Base-by-base conservation (phyloP, 2,113 vertebrate genomes). In the Rhinogobius similis region DNA sequence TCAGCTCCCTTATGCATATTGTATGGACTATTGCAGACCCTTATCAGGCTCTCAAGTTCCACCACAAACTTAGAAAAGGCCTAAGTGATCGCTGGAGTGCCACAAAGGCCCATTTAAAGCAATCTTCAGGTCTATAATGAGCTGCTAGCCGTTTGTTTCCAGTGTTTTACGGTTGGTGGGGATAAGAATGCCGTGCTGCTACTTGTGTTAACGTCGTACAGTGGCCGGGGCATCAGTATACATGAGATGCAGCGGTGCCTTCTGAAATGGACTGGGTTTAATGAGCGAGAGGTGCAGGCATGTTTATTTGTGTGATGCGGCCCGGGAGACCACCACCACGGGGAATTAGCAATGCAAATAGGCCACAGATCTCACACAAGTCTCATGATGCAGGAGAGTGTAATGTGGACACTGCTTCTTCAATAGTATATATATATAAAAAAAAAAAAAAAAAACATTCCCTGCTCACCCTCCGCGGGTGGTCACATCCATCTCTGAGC, bases 261-360 rank as follows among this genome's bases (percentile, higher is more conserved):
- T 77, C 16, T 62, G 72, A 81, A 86, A 81, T 65, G 43, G 39
- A 78, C 72, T 4, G 10, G 12, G 26, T 81, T 75, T 80, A 88
- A 89, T 85, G 86, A 88, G 82, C 73, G 72, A 70, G 68, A 68
- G 20, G 36, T 41, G n/a, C 72, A 62, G 14, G 67, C 43, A 1
- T 79, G 72, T 68, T 77, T 68, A 39, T 76, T 56, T 65, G 62
- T 79, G 9, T 62, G 69, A 86, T 73, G 44, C 66, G 78, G 67
- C 77, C 67, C 48, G 0, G 36, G 85, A 82, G 68, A 81, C 67
- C 43, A 61, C 70, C n/a, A 23, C 58, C 77, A 71, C 50, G 38
- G 59, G 36, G 56, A 61, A 81, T 82, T 77, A 86, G 86, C 72
- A 88, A 80, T 82, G 75, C 81, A 90, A 84, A 89, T 76, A 23